Percentiles rank a stretch among this genome's conserved stretches.
These are phyloP conservation scores for Ascidia mentula DNA, from an alignment of 23 tunicate species.

Conservation along the genomic window DNA sequence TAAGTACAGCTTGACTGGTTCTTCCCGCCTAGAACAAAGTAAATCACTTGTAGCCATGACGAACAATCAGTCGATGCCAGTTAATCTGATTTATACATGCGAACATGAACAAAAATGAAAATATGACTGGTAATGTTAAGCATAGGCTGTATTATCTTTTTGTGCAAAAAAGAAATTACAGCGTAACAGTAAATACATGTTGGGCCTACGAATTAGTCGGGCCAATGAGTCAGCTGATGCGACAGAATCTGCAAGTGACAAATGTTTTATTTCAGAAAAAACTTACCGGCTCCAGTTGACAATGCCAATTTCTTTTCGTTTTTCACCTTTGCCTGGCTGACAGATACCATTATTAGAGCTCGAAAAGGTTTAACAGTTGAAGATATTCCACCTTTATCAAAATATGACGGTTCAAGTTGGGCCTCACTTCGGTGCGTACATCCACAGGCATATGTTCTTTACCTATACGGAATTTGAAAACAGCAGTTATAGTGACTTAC, in stretches of 20 bases:
- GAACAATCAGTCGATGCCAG: no score
- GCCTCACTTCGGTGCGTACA: conserved; percentile 36
- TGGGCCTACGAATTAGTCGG: no score
- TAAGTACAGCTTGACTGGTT: no score
- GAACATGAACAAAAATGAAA: no score
- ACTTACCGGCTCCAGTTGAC: conserved; percentile 63
- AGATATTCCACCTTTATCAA: conserved; percentile 58
- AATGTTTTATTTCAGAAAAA: conserved; percentile 51
- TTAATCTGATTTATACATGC: no score
- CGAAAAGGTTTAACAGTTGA: conserved; percentile 24
- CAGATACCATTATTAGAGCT: conserved; percentile 33
- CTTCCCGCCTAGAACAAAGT: no score
- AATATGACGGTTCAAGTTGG: conserved; percentile 43
- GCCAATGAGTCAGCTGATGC: no score
- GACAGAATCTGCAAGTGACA: no score
- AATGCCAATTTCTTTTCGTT: conserved; percentile 65
- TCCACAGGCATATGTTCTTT: background rate
- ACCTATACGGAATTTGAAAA: background rate
- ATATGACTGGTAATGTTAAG: no score
- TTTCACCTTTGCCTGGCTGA: conserved; percentile 64
- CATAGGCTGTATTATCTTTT: background rate
- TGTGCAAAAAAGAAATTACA: background rate
- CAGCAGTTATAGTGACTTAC: no score
- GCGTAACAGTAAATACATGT: no score
- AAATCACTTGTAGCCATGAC: no score